A percentile compares a stretch with the other conserved stretches of the same genome.
phyloP scores from a whole-genome alignment of 2,888 invertebrate genomes.

The Pasiphila rectangulata region DNA sequence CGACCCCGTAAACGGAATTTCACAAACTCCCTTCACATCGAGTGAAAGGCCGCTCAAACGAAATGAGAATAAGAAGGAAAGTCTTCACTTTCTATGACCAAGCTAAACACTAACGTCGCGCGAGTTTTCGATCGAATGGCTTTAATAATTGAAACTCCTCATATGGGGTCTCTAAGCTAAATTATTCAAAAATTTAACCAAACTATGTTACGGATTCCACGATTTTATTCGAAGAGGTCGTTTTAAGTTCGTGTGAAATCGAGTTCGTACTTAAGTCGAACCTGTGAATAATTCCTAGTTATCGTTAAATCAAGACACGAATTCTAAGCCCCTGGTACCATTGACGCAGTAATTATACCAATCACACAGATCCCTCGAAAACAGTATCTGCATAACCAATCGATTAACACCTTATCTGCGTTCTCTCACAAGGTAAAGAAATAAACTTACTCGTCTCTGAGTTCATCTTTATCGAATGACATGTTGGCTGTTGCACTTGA shows the following conservation, averaged over 20 bases:
- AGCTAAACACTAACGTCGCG: neutral
- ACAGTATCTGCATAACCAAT: constrained; percentile 7
- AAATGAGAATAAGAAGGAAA: too few species aligned
- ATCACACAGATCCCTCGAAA: constrained; percentile 11
- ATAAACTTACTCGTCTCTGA: constrained; percentile 86
- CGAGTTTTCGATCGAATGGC: neutral
- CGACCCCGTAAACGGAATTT: too few species aligned
- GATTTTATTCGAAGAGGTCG: constrained; percentile 29
- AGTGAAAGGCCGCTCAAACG: too few species aligned
- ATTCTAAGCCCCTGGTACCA: constrained; percentile 2
- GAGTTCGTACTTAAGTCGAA: constrained; percentile 35
- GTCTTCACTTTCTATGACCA: too few species aligned
- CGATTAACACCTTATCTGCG: neutral
- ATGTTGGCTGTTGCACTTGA: constrained; percentile 48
- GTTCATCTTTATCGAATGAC: constrained; percentile 85
- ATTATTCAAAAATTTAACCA: neutral
- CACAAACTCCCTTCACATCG: too few species aligned
- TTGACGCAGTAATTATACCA: constrained; percentile 12
- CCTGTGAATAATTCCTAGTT: constrained; percentile 18
- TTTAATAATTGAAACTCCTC: neutral
- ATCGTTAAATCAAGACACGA: neutral
- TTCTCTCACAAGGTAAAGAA: neutral
- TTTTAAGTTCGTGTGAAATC: constrained; percentile 46
- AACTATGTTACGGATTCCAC: neutral
- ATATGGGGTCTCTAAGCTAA: neutral